These are phyloP conservation scores for Cirrhinus mrigala DNA, from an alignment of 2,797 vertebrate genomes.

Conservation along the genomic window DNA sequence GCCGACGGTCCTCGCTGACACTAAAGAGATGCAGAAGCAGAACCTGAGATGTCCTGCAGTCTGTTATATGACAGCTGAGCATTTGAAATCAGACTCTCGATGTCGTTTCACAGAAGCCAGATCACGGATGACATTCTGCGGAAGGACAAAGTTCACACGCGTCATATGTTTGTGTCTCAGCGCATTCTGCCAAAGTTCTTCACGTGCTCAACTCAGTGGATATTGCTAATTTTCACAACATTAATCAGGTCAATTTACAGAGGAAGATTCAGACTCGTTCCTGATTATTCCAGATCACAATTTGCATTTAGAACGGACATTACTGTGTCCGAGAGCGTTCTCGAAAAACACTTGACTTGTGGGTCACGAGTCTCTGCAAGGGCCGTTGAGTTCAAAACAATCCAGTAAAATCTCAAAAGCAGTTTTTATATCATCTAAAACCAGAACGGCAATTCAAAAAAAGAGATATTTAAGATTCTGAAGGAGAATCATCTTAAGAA, in stretches of 20 bases:
- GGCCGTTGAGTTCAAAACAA: background rate
- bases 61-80: constrained; percentile 13
- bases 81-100: background rate
- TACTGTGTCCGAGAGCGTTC: background rate
- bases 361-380: background rate
- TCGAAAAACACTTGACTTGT: background rate
- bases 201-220: background rate
- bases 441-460: background rate
- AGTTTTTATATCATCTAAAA: background rate
- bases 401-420: background rate
- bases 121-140: background rate
- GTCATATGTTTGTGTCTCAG: background rate
- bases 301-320: constrained; percentile 1
- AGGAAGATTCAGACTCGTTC: background rate
- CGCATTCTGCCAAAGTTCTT: background rate
- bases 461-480: background rate
- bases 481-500: background rate
- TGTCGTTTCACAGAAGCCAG: background rate
- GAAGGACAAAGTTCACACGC: background rate
- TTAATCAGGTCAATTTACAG: background rate
- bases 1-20: background rate
- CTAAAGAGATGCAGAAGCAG: constrained; percentile 3
- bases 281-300: background rate
- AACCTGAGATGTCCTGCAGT: constrained; percentile 1
- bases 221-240: background rate